Evolutionary conservation across 1,140 invertebrate species (phyloP).

Genomic region (Radopholus similis): DNA sequence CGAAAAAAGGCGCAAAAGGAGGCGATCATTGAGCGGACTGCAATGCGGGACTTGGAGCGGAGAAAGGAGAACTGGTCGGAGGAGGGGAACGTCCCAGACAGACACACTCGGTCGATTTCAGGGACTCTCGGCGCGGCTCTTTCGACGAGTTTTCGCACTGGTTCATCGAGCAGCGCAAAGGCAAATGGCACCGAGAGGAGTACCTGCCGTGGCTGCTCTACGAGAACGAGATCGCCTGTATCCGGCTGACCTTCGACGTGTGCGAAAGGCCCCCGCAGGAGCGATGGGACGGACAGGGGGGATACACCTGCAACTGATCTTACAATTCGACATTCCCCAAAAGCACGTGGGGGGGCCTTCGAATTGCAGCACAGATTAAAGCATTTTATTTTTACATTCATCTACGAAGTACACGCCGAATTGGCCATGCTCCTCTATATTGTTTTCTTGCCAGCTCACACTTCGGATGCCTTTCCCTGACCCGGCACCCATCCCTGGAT

Average conservation of each 20-base stretch:
- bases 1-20: slow-evolving; percentile 51
- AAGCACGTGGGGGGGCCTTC: slow-evolving; percentile 48
- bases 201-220: slow-evolving; percentile 59
- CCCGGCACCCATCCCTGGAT: slow-evolving; percentile 53
- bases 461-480: slow-evolving; percentile 18
- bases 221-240: slow-evolving; percentile 59
- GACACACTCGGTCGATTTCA: too few species aligned
- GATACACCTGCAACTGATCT: slow-evolving; percentile 51
- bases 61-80: slow-evolving; percentile 19
- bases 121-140: too few species aligned
- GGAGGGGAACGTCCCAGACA: neutral
- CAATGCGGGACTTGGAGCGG: slow-evolving; percentile 48
- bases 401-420: neutral
- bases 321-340: slow-evolving; percentile 45
- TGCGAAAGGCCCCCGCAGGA: slow-evolving; percentile 49
- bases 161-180: slow-evolving; percentile 21
- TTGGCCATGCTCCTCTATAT: neutral
- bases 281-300: slow-evolving; percentile 41
- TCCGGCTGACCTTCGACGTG: slow-evolving; percentile 58
- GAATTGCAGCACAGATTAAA: too few species aligned
- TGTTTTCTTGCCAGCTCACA: too few species aligned
- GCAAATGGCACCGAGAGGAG: slow-evolving; percentile 52
- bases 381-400: neutral
- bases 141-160: neutral
- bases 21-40: slow-evolving; percentile 51